Percentiles rank a stretch among this genome's conserved stretches.
phyloP scores from a whole-genome alignment of 2,113 vertebrate genomes.

The Pionites leucogaster region DNA sequence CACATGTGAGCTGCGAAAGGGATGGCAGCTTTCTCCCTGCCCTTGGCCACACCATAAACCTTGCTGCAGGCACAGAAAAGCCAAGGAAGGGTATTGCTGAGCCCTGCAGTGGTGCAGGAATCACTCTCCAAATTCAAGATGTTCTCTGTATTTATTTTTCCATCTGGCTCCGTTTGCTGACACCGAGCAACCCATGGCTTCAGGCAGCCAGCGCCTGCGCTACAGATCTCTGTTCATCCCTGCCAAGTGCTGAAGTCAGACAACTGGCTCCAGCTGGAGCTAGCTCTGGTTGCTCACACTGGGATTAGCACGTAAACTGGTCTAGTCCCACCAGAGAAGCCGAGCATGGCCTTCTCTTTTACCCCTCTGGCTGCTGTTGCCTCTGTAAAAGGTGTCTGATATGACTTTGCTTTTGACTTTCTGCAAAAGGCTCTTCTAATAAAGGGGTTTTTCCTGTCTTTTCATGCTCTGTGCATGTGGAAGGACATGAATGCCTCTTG shows the following conservation, averaged over 20 bases:
- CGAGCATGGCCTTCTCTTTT: constrained; percentile 29
- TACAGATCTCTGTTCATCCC: constrained; percentile 26
- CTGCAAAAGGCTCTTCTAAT: background rate
- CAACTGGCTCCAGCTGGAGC: constrained; percentile 43
- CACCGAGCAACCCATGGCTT: background rate
- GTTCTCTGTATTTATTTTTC: constrained; percentile 1
- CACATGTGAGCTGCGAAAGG: background rate
- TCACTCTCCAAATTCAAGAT: background rate
- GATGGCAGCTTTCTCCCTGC: background rate
- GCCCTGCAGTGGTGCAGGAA: background rate
- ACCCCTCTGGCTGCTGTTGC: constrained; percentile 17
- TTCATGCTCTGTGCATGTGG: rapidly evolving
- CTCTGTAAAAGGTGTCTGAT: constrained; percentile 50
- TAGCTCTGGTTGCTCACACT: constrained; percentile 73
- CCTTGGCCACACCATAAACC: background rate
- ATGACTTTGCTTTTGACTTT: constrained; percentile 50
- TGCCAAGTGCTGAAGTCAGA: constrained; percentile 77
- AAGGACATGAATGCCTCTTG: rapidly evolving
- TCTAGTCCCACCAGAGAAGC: background rate
- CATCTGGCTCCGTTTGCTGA: background rate
- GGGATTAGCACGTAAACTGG: constrained; percentile 72
- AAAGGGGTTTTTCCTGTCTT: background rate
- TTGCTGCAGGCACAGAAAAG: background rate
- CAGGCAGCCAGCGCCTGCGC: background rate
- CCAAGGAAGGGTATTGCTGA: background rate